Evolutionary conservation across 2,797 vertebrate genomes (phyloP), one percentile per base, ranked within the genome.

Genomic region (Discoglossus pictus): DNA sequence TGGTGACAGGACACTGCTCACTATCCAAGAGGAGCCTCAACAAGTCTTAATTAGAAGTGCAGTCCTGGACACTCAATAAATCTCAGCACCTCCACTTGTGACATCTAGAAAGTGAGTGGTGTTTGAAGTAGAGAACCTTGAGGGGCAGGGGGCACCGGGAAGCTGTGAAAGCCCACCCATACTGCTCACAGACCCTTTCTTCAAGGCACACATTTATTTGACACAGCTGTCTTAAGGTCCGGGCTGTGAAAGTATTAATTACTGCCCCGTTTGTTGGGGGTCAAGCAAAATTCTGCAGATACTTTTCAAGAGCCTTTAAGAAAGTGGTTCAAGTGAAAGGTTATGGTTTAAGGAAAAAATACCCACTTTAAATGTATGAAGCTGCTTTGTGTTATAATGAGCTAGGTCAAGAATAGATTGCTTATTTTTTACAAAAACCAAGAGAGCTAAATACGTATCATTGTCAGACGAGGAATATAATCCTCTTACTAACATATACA

Each of bases 161-260:
- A 60, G 56, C 27, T 39, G 9, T 8, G 18, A 27, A 17, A 58
- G 68, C 42, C 52, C 60, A 71, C 68, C 68, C 68, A 63, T 50
- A 18, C 17, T 43, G 60, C 50, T 64, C 44, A 53, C 39, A 68
- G 40, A 47, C 4, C 31, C 18, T n/a, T 11, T 23, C 51, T 48
- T 42, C 67, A 63, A 70, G 34, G 36, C 23, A 18, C 16, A 21
- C 44, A 56, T 58, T 50, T 50, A 71, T 63, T 64, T 56, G 24
- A 24, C 25, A 25, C 52, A 58, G 60, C 60, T 71, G 68, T 56
- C 43, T 34, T 51, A 24, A 24, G 59, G 60, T 20, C 52, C 15
- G 16, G 50, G 58, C 51, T 56, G 68, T 71, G 42, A n/a, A 71
- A 39, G 47, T 51, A 71, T 64, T 64, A 64, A 71, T 63, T 44